Evolutionary conservation across 30 jellyfish, hydroid and myxozoan species (phyloP), one percentile per base, ranked within the genome.

Genomic region (Cassiopea andromeda): DNA sequence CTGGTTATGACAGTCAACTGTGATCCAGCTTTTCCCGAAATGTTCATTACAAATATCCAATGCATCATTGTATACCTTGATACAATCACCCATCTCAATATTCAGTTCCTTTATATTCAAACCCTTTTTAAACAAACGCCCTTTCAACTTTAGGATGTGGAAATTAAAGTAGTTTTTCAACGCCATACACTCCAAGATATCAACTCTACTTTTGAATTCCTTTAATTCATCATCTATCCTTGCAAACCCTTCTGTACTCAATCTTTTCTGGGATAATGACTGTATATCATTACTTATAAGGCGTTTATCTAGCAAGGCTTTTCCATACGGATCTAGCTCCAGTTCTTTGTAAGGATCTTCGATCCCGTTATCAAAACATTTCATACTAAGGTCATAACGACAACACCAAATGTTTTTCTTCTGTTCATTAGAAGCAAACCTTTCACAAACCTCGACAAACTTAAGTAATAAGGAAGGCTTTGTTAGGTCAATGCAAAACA

Each of bases 1-100:
- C 80, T 80, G 88, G 54, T 60, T 57, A 38, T 80, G 43, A 78
- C 88, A 80, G 43, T 80, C 88, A 80, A 80, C 12, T 12, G 88
- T 80, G 43, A 60, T 61, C 88, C 88, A 80, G 44, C 57, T 60
- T 15, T 57, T 80, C 12, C 88, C 88, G 60, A 57, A 80, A 14
- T 4, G 9, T 19, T 80, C 69, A 18, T 60, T 1, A 57, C 88
- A 27, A 1, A 80, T 80, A 64, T 58, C 43, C 15, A 80, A 16
- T 16, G 88, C 67, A 17, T 60, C 73, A 2, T 64, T 64, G 27
- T 5, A 64, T 4, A 27, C 19, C 8, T 17, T 27, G 15, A 64
- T 17, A 14, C 73, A 64, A 2, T 13, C 73, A 7, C 15, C 15
- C 43, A 6, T 58, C 8, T 58, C 68, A 58, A 58, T 14, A 58